Evolutionary conservation across 2,888 invertebrate species (phyloP).

Genomic region (Apamea anceps): DNA sequence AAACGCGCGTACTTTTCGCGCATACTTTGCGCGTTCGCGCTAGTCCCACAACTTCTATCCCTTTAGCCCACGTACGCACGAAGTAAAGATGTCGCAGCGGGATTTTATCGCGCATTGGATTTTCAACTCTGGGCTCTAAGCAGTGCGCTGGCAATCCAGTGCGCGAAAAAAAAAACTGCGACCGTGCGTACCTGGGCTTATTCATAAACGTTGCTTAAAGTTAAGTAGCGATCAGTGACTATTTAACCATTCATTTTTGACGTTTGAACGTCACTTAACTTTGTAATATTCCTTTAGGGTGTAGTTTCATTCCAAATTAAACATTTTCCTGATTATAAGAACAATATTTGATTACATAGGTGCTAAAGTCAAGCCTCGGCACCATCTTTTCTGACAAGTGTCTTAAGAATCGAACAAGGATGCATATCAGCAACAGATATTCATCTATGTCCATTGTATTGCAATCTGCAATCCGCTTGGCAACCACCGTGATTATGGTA

Average conservation of each 20-base stretch:
- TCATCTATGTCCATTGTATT: conserved; percentile 11
- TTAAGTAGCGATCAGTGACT: too few relatives aligned
- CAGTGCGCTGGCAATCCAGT: not conserved
- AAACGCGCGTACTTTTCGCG: too few relatives aligned
- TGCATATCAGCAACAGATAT: not conserved
- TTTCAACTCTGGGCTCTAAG: not conserved
- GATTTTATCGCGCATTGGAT: not conserved
- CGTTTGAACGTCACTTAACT: not conserved
- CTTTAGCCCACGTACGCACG: too few relatives aligned
- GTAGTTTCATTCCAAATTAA: not conserved
- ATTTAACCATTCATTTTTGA: too few relatives aligned
- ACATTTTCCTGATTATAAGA: not conserved
- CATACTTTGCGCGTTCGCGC: too few relatives aligned
- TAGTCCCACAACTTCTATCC: too few relatives aligned
- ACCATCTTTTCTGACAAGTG: not conserved
- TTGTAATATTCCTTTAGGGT: not conserved
- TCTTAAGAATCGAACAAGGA: not conserved
- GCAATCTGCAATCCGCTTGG: not conserved
- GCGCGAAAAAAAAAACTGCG: not conserved
- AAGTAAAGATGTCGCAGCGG: too few relatives aligned
- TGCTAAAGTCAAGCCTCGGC: not conserved
- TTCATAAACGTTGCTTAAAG: too few relatives aligned
- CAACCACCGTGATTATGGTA: conserved; percentile 1
- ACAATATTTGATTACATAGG: not conserved
- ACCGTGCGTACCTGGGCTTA: too few relatives aligned